Conservation (phyloP, 2,888 invertebrate genomes). For the Argynnis bischoffii region DNA sequence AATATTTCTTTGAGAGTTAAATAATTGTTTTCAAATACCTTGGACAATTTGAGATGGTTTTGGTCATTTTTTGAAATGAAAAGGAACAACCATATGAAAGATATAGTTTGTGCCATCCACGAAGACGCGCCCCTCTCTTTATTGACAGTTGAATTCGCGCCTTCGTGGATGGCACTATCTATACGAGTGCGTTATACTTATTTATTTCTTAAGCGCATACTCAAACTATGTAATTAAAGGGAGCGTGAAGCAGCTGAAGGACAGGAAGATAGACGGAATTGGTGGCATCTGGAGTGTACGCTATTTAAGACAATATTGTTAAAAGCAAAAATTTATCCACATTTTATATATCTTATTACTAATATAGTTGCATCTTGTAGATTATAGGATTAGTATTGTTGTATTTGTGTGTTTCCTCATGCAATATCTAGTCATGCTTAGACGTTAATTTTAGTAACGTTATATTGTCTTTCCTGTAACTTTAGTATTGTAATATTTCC, state of each 20-base stretch:
- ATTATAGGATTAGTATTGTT: conserved; percentile 42
- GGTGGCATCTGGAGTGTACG: conserved; percentile 53
- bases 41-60: too few species aligned
- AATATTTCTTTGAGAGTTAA: too few species aligned
- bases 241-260: not conserved
- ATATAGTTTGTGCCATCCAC: too few species aligned
- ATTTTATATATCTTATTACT: conserved; percentile 72
- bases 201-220: not conserved
- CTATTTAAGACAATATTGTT: conserved; percentile 81
- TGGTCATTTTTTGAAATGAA: too few species aligned
- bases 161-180: too few species aligned
- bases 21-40: too few species aligned
- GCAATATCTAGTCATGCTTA: conserved; percentile 32
- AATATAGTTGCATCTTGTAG: conserved; percentile 42
- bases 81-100: too few species aligned
- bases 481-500: conserved; percentile 12
- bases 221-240: not conserved
- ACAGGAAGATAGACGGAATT: conserved; percentile 12
- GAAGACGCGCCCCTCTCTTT: too few species aligned
- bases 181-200: not conserved
- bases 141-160: too few species aligned
- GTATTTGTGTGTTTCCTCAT: conserved; percentile 46
- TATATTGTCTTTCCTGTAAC: conserved; percentile 19
- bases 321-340: conserved; percentile 74
- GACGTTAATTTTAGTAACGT: conserved; percentile 28